Conservation (phyloP, 2,888 invertebrate genomes). For the Mesorhabditis belari region DNA sequence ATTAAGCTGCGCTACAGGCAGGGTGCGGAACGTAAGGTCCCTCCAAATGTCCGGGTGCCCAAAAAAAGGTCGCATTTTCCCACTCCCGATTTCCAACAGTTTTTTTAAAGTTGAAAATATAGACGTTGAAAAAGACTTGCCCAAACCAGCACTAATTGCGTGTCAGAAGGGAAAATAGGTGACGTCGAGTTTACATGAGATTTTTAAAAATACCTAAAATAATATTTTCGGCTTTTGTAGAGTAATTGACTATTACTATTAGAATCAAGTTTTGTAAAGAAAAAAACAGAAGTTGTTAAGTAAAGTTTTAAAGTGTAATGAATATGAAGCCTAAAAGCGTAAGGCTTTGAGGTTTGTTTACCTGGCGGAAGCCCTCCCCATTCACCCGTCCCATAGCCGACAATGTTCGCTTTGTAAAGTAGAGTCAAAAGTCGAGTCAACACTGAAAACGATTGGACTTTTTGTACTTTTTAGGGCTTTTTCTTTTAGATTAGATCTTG, state of each 20-base stretch:
- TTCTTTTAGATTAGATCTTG: background rate
- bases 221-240: background rate
- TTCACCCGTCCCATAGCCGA: slow-evolving; percentile 33
- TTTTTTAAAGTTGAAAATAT: background rate
- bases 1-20: no score
- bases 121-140: slow-evolving; percentile 9
- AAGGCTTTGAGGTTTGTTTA: slow-evolving; percentile 19
- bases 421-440: slow-evolving; percentile 44
- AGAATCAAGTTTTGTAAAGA: background rate
- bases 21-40: no score
- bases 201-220: slow-evolving; percentile 5
- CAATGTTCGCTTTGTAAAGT: slow-evolving; percentile 44
- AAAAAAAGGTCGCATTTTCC: no score
- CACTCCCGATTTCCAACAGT: background rate
- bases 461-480: background rate
- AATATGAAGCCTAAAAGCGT: background rate
- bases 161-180: slow-evolving; percentile 99
- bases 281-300: no score
- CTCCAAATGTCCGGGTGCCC: no score
- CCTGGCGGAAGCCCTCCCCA: slow-evolving; percentile 46
- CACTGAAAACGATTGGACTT: slow-evolving; percentile 15
- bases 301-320: no score
- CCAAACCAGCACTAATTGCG: slow-evolving; percentile 78
- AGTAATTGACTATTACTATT: background rate
- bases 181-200: slow-evolving; percentile 86